Base-by-base conservation (phyloP, 2,113 vertebrate species). In the Emydura subglobosa region DNA sequence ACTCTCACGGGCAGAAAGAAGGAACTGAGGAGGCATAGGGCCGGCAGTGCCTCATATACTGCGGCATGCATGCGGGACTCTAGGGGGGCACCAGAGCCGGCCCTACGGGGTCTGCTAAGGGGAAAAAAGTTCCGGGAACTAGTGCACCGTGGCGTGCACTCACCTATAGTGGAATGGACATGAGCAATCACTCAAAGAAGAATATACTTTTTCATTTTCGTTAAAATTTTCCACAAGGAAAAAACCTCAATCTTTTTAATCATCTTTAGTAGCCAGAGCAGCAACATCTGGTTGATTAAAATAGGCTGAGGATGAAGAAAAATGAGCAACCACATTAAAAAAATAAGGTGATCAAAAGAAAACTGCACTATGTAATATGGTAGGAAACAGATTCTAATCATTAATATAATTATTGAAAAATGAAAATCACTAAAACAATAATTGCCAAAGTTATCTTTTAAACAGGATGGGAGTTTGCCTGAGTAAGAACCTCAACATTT, bases 341-440 rank as follows among this genome's bases (percentile, higher is more conserved):
- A 84, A 96, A 8, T 29, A 89, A 91, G 65, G 4, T 51, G 91
- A 86, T 34, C 24, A 82, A 11, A 50, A 89, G 85, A 93, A 97
- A 94, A 17, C 3, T 90, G 13, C 29, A 85, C 0, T 87, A 31
- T 31, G 49, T 31, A 89, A n/a, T 53, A 90, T n/a, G 47, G 88
- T 42, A 61, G 42, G 42, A 92, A 93, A 94, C 19, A 74, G 0
- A 57, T 17, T 61, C 29, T 29, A 14, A 29, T 83, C 65, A 91
- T 47, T 84, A 7, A 90, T 57, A 10, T 90, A 19, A 72, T 87
- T n/a, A 87, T 24, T 84, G 27, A 82, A 82, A 68, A 72, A 72
- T n/a, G 19, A 21, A 72, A 39, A 72, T 72, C 34, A 39, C 19
- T 68, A 21, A 39, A 72, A 72, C 68, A 39, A 22, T 39, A 21